Evolutionary conservation across 37 sponge, comb jelly and placozoan genomes (phyloP).

Genomic region (Mnemiopsis leidyi): DNA sequence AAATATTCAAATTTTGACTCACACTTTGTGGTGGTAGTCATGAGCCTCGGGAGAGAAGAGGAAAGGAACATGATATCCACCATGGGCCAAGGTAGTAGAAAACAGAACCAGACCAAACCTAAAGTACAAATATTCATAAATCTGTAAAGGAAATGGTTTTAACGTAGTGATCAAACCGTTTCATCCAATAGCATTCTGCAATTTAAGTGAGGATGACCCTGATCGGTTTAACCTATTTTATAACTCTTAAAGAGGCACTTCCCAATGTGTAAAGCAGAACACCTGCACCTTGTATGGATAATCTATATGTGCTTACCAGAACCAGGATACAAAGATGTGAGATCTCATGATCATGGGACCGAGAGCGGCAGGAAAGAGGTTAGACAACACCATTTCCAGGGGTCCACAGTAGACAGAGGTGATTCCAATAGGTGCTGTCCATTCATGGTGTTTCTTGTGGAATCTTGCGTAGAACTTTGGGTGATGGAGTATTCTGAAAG

Average conservation of each 20-base stretch:
- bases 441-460: conserved; percentile 96
- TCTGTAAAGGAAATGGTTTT: no score
- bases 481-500: conserved; percentile 75
- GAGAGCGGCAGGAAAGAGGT: conserved; percentile 69
- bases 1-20: no score
- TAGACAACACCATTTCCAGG: conserved; percentile 76
- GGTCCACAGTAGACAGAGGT: conserved; percentile 83
- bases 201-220: no score
- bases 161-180: no score
- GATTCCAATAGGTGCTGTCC: conserved; percentile 82
- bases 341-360: conserved; percentile 79
- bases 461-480: conserved; percentile 75
- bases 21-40: conserved; percentile 90
- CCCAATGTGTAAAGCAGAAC: no score
- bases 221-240: no score
- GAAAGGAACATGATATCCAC: conserved; percentile 94
- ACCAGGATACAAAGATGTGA: conserved; percentile 77
- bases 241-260: no score
- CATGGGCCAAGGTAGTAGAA: conserved; percentile 76
- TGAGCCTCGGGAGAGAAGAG: conserved; percentile 89
- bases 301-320: conserved; percentile 78
- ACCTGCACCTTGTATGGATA: no score
- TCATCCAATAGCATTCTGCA: no score
- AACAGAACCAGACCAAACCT: conserved; percentile 70
- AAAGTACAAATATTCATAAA: no score